Base-by-base conservation (phyloP, 2,888 invertebrate genomes). In the Eupeodes luniger region DNA sequence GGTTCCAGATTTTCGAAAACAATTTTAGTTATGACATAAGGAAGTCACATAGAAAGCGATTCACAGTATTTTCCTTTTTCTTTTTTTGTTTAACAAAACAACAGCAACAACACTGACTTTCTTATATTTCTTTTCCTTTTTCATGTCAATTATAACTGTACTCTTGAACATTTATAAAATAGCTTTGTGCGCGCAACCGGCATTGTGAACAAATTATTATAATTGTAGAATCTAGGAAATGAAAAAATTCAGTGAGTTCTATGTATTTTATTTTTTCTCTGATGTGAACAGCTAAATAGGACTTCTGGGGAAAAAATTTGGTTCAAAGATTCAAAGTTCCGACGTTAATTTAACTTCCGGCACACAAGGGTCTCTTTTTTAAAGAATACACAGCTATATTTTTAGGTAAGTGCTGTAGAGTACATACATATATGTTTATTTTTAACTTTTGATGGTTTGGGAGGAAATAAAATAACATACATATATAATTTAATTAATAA, bases 1-100 rank as follows among this genome's bases (percentile, higher is more conserved):
- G 61, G 81, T 61, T 64, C 36, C n/a, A 82, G 75, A 79, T 79
- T 82, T 82, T 59, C 44, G 12, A 59, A 75, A 82, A 69, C 51
- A 82, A 62, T 70, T 40, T 64, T 49, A 59, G 57, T 57, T 76
- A 59, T 53, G 53, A 57, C 55, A 81, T 64, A 70, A 64, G 61
- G n/a, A 78, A 51, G 72, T 57, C 72, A 59, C 72, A 59, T 44
- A 72, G 55, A 27, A 3, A 27, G 27, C 27, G 27, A 67, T 34
- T 67, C 9, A 53, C 34, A 44, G 16, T 69, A 69, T 69, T 55
- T 70, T 19, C 44, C 36, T 53, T 40, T 12, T 40, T n/a, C 16
- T n/a, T 7, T 44, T 27, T 27, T 27, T 27, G 27, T 27, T 27
- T 2, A 27, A 27, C 27, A 27, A 27, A 27, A 27, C 27, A 27